Evolutionary conservation across 2,888 invertebrate species (phyloP), one percentile per base, ranked within the genome.

Genomic region (Isoperla grammatica): DNA sequence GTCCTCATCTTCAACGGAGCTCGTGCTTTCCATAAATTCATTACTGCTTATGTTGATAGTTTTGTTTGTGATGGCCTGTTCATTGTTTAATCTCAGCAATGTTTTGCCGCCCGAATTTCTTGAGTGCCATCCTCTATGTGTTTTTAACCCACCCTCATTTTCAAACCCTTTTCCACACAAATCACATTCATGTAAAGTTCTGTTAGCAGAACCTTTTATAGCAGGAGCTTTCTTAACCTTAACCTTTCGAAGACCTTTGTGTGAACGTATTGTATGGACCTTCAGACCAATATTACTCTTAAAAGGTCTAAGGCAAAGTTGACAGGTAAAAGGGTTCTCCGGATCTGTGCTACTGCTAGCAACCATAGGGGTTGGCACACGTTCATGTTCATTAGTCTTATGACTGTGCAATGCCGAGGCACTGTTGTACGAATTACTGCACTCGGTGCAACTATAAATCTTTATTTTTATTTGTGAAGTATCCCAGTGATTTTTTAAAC

Each of bases 361-460:
- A 9, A 37, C n/a, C 39, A 48, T 40, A 13, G 42, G 40, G 15
- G 59, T n/a, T 11, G 42, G 22, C 9, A 23, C 22, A 12, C 19
- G 19, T 9, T 13, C 50, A 46, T 57, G 61, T 15, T 61, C 50
- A 15, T 42, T 57, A 8, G 19, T 46, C 71, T 74, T 74, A 20
- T 74, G 74, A 1, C 68, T 64, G 50, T 72, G 73, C 5, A 74
- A 61, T 1, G 71, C 68, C 5, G 82, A 80, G 0, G 84, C 81
- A 54, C 84, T 84, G 66, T 83, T 81, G 68, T 82, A 82, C 39
- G 81, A 81, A 64, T 81, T 80, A 1, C 78, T 71, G 63, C 83
- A 83, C 20, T 81, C 71, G 19, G 77, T 80, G 65, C 83, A 82
- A 1, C 82, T 80, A 64, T 82, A 85, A 53, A 85, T 78, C 67